Base-by-base conservation (phyloP, 2,113 vertebrate genomes). In the Benitochromis conjunctus region DNA sequence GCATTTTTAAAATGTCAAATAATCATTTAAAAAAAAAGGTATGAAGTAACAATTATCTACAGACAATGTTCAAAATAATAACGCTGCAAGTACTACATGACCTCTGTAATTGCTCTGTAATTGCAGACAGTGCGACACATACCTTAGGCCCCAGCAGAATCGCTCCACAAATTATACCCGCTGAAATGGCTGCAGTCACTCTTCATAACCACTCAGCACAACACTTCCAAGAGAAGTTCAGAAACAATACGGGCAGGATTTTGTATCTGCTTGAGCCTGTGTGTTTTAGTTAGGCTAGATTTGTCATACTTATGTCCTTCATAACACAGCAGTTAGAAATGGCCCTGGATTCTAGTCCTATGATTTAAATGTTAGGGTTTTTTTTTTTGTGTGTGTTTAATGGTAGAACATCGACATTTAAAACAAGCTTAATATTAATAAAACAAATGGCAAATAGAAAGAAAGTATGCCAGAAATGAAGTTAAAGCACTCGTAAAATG, bases 31-130 rank as follows among this genome's bases (percentile, higher is more conserved):
- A 57, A 5, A 29, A 53, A 38, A 12, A 62, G 6, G n/a, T 34
- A 55, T 46, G 24, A 43, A 54, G 79, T 84, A 53, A 69, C 24
- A 54, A 60, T 76, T 24, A 54, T 81, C 76, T 7, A 3, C 58
- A n/a, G 38, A 86, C 62, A n/a, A 5, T n/a, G 82, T 69, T 80
- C 19, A 60, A 53, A 81, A 87, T 87, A 83, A 85, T 34, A 84
- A 54, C 3, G 9, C 46, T 38, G n/a, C 56, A 80, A 66, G 60
- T 57, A 41, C 71, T 85, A 62, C 31, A 79, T 5, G 29, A 82
- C 36, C 46, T 43, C 41, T 14, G n/a, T 80, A 76, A 84, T 24
- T 38, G 60, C 55, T 66, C 16, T 16, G 46, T 48, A 74, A 74
- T 29, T 74, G 24, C 24, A 86, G 56, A 89, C 31, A 55, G 62